Evolutionary conservation across 2,888 invertebrate species (phyloP), one percentile per base, ranked within the genome.

Genomic region (Monopis laevigella): DNA sequence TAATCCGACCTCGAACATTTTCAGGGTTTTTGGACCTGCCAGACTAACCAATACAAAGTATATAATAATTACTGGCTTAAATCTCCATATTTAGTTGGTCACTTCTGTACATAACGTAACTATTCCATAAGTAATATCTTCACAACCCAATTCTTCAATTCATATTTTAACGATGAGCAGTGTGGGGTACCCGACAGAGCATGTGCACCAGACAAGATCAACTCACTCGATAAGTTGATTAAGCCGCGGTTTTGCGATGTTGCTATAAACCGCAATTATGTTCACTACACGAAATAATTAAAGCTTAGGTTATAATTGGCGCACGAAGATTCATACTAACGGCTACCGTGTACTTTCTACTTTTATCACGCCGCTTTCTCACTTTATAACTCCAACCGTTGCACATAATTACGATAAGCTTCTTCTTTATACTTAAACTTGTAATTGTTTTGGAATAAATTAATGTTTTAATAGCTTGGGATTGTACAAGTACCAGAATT

Each of bases 231-330:
- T 60, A 61, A 53, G 49, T 53, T 49, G 36, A 42, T 43, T 35
- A 48, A 48, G 39, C 51, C 24, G 29, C 28, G 47, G 52, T 51
- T 21, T 21, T 49, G 52, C 52, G 55, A 49, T 52, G 52, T 54
- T 46, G 55, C 54, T 56, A 59, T 64, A 58, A 58, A 61, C 59
- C 47, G 55, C 53, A 64, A 60, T 62, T 60, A 64, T 53, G 52
- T 54, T 53, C 50, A 51, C 54, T 51, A 36, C 40, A 51, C 50
- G 41, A 51, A 52, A 47, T 57, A 57, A 60, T 62, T 58, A 57
- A 54, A 47, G 50, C 47, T 43, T 45, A 44, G 44, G 48, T 51
- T 46, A 48, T 61, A 61, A 59, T 60, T 60, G 57, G 53, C 48
- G 51, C 42, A 42, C 46, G 44, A 45, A 52, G 42, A 34, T 41